Conservation (phyloP, 2,113 vertebrate species). For the Emydura subglobosa region DNA sequence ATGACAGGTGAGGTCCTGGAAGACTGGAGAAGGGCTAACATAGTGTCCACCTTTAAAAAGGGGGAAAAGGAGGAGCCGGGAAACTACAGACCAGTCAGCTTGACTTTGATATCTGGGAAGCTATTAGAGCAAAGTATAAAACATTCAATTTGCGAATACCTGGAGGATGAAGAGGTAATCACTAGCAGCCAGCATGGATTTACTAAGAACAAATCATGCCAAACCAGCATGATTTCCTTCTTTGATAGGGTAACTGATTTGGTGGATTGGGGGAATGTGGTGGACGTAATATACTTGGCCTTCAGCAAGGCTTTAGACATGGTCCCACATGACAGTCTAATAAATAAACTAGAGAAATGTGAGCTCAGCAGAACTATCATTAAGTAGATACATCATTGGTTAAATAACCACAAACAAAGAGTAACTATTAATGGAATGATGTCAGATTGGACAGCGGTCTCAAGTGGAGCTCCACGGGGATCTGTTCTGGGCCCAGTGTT, state of each 20-base stretch:
- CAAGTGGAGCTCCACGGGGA: neutral
- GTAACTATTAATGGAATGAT: neutral
- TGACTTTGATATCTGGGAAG: neutral
- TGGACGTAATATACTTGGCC: neutral
- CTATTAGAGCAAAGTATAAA: neutral
- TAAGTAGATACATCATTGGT: neutral
- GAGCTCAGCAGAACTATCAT: too few relatives aligned
- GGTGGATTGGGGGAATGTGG: neutral
- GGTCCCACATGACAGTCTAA: neutral
- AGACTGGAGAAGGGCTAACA: neutral
- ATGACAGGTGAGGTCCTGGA: neutral
- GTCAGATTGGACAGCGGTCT: neutral
- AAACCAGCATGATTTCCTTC: neutral
- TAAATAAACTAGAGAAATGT: neutral
- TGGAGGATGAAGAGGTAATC: neutral
- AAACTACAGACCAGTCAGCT: neutral
- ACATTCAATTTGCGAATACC: neutral
- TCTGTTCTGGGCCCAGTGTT: neutral
- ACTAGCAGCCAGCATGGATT: neutral
- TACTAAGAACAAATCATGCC: neutral
- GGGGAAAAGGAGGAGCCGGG: neutral
- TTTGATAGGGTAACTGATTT: neutral
- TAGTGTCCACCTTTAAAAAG: neutral
- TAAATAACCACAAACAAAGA: neutral
- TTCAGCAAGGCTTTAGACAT: neutral